Evolutionary conservation across 2,797 vertebrate species (phyloP), one percentile per base, ranked within the genome.

Genomic region (Ibycter americanus): DNA sequence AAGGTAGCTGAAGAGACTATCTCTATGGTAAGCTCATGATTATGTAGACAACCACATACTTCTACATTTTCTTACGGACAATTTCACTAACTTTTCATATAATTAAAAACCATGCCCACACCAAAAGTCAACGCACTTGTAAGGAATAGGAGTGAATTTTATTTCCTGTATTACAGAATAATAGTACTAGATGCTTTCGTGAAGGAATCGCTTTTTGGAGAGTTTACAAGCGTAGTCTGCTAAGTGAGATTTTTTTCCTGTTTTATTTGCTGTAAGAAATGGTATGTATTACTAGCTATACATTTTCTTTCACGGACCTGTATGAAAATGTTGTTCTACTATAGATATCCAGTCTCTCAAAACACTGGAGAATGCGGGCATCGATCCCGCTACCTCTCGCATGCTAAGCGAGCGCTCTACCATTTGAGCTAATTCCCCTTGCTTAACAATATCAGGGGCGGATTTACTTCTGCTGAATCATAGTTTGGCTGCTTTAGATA

Each of bases 361-460:
- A 96, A 93, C 3, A 23, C 27, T 96, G 96, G 94, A 96, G 95
- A 96, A 95, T 94, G 93, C 80, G 62, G 95, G 95, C 92, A 92
- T 96, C 80, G 93, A 96, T 94, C 94, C 94, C 96, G 80, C 97
- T 97, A 96, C 97, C 96, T 97, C 97, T 97, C 95, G 56, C 96
- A 97, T 97, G 97, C 97, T 97, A 97, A 97, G 97, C 94, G 87
- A 97, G 97, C 95, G 87, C 96, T 97, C 96, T 97, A 97, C 97
- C 92, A 94, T 94, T 95, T 95, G 94, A 96, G 94, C 92, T 96
- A 95, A 95, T 93, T 93, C 91, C 91, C 91, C 46, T 3, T 25
- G 2, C 0, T 6, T 3, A 0, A 0, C 1, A 2, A 0, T 0
- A 0, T 0, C 1, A 11, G 20, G 32, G 21, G 15, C 1, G 0